These are phyloP conservation scores for Echinometra lucunter DNA, from an alignment of 53 echinoderm and acorn worm genomes.

Conservation along the genomic window DNA sequence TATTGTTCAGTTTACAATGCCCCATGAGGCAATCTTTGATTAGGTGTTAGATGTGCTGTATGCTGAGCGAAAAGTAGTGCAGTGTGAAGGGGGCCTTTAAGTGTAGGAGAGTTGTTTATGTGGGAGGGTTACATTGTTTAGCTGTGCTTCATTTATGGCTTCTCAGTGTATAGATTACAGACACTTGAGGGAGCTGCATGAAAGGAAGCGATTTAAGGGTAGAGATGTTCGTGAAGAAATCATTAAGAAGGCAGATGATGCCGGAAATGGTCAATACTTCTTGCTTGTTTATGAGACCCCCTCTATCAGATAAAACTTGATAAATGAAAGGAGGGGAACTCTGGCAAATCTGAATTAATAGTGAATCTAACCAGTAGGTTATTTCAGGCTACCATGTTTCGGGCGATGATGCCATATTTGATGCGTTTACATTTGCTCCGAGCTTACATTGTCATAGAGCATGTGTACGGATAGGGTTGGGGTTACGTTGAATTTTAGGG, in stretches of 20 bases:
- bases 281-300: not conserved
- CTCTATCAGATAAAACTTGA: not conserved
- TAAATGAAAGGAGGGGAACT: not conserved
- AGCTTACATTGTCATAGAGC: too few relatives aligned
- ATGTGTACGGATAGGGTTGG: too few relatives aligned
- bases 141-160: conserved; percentile 62
- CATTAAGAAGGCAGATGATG: not conserved
- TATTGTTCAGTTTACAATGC: not conserved
- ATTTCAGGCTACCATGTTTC: too few relatives aligned
- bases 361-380: not conserved
- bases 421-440: too few relatives aligned
- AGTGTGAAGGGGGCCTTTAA: not conserved
- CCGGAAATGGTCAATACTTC: not conserved
- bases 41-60: not conserved
- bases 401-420: too few relatives aligned
- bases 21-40: not conserved
- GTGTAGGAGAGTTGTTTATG: conserved; percentile 55
- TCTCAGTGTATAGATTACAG: conserved; percentile 50
- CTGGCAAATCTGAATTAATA: not conserved
- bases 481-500: too few relatives aligned
- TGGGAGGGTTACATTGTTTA: conserved; percentile 54
- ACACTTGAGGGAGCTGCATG: conserved; percentile 30
- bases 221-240: not conserved
- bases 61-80: not conserved
- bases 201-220: conserved; percentile 25